These are phyloP conservation scores for Parapristionchus giblindavisi DNA, from an alignment of 2,888 invertebrate species.

Conservation along the genomic window DNA sequence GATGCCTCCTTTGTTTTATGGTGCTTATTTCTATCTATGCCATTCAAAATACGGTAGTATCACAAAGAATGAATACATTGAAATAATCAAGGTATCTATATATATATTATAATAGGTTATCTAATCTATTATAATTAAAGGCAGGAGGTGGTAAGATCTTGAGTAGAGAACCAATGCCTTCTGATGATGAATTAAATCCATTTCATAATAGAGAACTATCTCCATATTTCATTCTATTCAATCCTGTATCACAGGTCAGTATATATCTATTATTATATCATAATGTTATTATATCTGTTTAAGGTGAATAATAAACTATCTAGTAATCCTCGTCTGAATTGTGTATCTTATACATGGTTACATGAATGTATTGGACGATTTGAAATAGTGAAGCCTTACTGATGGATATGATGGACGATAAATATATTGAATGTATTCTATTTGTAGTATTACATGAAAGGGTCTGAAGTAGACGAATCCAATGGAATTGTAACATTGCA, in stretches of 20 bases:
- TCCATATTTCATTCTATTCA: slow-evolving; percentile 33
- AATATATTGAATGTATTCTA: no score
- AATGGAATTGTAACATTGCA: no score
- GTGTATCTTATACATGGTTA: slow-evolving; percentile 24
- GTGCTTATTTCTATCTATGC: slow-evolving; percentile 29
- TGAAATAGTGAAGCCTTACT: slow-evolving; percentile 16
- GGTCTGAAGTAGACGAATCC: no score
- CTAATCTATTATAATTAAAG: not conserved
- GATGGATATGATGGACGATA: no score
- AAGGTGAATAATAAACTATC: slow-evolving; percentile 9
- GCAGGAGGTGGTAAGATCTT: slow-evolving; percentile 27
- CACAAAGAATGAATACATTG: slow-evolving; percentile 9
- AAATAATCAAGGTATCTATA: slow-evolving; percentile 15
- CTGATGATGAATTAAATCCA: slow-evolving; percentile 17
- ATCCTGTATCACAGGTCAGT: slow-evolving; percentile 25
- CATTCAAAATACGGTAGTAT: slow-evolving; percentile 31
- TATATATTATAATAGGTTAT: not conserved
- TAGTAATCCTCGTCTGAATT: slow-evolving; percentile 11
- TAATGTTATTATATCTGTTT: not conserved
- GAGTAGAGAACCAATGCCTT: slow-evolving; percentile 13
- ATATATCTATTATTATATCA: not conserved
- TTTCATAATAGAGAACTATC: slow-evolving; percentile 33
- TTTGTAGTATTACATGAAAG: no score
- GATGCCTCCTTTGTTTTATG: slow-evolving; percentile 32
- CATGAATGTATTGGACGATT: slow-evolving; percentile 14